Evolutionary conservation across 2,113 vertebrate genomes (phyloP), one percentile per base, ranked within the genome.

Genomic region (Mungos mungo): DNA sequence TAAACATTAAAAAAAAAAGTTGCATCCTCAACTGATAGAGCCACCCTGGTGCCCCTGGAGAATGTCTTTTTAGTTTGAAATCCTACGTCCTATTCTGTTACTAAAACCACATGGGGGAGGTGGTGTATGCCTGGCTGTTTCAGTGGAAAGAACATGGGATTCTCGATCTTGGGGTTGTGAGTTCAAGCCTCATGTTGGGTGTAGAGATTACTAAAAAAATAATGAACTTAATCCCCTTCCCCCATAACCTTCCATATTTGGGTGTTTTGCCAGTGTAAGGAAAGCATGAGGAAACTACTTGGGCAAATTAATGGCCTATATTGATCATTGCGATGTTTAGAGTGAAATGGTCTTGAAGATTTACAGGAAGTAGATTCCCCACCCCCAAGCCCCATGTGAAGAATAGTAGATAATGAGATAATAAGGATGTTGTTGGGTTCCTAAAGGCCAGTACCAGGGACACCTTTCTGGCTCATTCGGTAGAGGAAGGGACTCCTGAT

Each of bases 371-470:
- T 85, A 71, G 10, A 41, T 93, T 29, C 92, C 35, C 31, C 7
- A 88, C 5, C 0, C 92, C 33, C 16, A 4, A 88, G 5, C 25
- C 10, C 10, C 31, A 21, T 41, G 13, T 94, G 60, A 92, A 81
- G n/a, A 95, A 94, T 92, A 3, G 33, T 57, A 69, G 25, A 82
- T 90, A 69, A 69, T 50, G 47, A 83, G 38, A 65, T 81, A 87
- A 87, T 69, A 35, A 76, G 23, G 1, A 7, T 88, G 16, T 96
- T 90, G 29, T 52, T 52, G 88, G 74, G 4, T 47, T 92, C 94
- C 90, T 95, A 77, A 96, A 98, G 60, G n/a, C 74, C 87, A 87
- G 14, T 41, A 77, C 25, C 41, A 45, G 14, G 41, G 74, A 8
- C 14, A 76, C 72, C 41, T 9, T 45, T 47, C 72, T 29, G 72